Evolutionary conservation across 1,140 invertebrate genomes (phyloP).

Genomic region (Acromyrmex echinatior): DNA sequence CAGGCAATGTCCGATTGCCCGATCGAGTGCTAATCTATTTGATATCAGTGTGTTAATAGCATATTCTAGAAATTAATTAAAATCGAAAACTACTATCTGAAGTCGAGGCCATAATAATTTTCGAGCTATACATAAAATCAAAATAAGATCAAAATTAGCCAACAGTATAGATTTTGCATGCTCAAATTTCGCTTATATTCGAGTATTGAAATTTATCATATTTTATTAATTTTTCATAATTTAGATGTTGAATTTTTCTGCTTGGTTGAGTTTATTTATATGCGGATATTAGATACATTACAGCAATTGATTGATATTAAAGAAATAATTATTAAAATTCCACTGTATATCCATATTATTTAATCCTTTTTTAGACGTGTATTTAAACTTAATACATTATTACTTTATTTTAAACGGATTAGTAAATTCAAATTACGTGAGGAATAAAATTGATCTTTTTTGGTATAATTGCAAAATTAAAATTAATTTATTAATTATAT

Average conservation of each 20-base stretch:
- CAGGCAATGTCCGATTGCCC: constrained; percentile 6
- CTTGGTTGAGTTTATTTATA: not conserved
- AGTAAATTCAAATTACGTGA: not conserved
- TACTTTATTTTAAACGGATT: not conserved
- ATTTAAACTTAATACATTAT: not conserved
- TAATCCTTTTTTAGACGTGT: not conserved
- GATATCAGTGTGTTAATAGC: not conserved
- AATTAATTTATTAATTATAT: constrained; percentile 2
- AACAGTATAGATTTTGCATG: not conserved
- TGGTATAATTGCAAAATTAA: not conserved
- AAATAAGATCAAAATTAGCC: not conserved
- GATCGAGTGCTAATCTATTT: not conserved
- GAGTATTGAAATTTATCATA: not conserved
- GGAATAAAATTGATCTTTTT: not conserved
- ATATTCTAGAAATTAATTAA: constrained; percentile 1
- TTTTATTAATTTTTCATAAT: not conserved
- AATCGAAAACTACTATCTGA: not conserved
- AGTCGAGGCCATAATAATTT: not conserved
- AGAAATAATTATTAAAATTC: not conserved
- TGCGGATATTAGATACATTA: not conserved
- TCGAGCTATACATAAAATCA: not conserved
- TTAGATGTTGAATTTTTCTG: not conserved
- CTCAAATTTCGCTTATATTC: not conserved
- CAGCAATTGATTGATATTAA: not conserved
- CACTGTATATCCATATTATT: not conserved